Conservation (phyloP, 2,888 invertebrate species). For the Callimorpha dominula region DNA sequence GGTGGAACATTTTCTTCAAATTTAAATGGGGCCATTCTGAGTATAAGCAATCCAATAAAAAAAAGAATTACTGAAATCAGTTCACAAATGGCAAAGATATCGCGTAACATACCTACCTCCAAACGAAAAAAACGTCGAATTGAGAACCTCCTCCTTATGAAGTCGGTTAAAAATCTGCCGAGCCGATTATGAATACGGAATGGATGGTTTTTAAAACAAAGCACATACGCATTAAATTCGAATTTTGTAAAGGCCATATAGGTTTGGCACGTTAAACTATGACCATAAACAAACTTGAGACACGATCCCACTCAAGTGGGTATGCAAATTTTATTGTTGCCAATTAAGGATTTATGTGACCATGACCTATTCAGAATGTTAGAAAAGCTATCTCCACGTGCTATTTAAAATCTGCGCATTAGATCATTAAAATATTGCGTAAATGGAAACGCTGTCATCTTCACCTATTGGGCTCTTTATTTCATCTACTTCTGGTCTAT, state of each 20-base stretch:
- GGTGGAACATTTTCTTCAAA: too few relatives aligned
- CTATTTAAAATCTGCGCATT: constrained; percentile 13
- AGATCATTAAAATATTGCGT: neutral
- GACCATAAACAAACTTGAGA: constrained; percentile 14
- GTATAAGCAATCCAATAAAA: too few relatives aligned
- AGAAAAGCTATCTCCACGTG: neutral
- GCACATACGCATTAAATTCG: neutral
- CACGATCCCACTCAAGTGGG: constrained; percentile 21
- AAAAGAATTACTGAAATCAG: too few relatives aligned
- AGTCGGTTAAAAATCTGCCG: too few relatives aligned
- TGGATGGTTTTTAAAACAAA: neutral
- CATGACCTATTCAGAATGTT: constrained; percentile 31
- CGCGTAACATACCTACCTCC: too few relatives aligned
- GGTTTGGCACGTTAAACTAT: constrained; percentile 6
- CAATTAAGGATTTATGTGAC: constrained; percentile 26
- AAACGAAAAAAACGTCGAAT: too few relatives aligned
- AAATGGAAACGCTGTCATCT: neutral
- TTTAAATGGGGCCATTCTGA: too few relatives aligned
- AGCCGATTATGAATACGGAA: neutral
- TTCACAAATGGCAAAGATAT: too few relatives aligned
- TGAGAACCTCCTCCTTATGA: too few relatives aligned
- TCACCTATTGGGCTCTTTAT: neutral
- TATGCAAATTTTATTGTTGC: constrained; percentile 23
- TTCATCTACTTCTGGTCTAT: neutral
- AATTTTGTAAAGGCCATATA: constrained; percentile 9